A percentile compares a stretch with the other conserved stretches of the same genome.
Evolutionary conservation across 2,888 invertebrate species (phyloP).

Genomic region (Drosophila tanythrix): DNA sequence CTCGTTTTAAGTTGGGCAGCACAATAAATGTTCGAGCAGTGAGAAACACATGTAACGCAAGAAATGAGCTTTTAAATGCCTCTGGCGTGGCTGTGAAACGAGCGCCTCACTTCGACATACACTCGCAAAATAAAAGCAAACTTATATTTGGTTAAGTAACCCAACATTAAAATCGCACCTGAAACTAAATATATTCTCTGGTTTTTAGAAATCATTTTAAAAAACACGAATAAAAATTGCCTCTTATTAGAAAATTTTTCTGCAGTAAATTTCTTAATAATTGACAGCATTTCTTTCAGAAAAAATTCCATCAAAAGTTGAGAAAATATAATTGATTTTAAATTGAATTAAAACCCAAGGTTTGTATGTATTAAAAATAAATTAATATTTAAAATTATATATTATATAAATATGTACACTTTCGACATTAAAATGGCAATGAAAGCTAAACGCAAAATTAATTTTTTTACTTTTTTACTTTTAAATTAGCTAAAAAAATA

Average conservation of each 20-base stretch:
- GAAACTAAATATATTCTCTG: neutral
- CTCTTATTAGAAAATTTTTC: neutral
- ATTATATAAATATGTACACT: neutral
- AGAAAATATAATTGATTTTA: neutral
- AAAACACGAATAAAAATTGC: neutral
- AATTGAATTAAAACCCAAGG: neutral
- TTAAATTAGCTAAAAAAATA: neutral
- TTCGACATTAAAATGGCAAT: neutral
- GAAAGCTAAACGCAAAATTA: neutral
- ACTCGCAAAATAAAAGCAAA: neutral
- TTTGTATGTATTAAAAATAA: too few species aligned
- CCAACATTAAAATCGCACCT: neutral
- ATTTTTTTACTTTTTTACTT: too few species aligned
- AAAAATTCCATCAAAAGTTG: neutral
- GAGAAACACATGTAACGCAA: conserved; percentile 73
- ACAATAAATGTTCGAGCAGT: conserved; percentile 69
- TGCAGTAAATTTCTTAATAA: neutral
- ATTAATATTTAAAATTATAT: too few species aligned
- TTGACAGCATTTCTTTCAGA: neutral
- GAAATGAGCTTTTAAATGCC: conserved; percentile 72
- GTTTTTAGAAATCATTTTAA: neutral
- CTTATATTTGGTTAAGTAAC: neutral
- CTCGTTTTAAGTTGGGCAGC: conserved; percentile 53
- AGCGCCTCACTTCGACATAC: conserved; percentile 52
- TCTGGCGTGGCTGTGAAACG: conserved; percentile 12